Evolutionary conservation across 2,888 invertebrate species (phyloP).

Genomic region (Sthenelais limicola): DNA sequence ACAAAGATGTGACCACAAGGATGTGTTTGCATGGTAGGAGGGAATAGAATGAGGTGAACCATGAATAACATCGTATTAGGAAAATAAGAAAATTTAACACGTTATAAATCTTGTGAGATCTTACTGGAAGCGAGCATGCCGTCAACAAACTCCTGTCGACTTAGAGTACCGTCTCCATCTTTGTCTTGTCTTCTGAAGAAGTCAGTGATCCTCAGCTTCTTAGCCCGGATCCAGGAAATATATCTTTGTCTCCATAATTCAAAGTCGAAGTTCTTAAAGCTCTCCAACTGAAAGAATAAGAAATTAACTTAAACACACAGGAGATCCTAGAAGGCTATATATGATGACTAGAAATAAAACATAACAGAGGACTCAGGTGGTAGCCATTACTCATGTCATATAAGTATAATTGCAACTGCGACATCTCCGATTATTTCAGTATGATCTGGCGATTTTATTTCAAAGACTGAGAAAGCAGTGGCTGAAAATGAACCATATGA

Average conservation of each 20-base stretch:
- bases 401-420: too few relatives aligned
- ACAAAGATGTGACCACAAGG: too few relatives aligned
- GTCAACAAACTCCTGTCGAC: constrained; percentile 69
- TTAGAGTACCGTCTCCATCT: constrained; percentile 68
- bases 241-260: constrained; percentile 70
- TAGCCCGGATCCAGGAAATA: constrained; percentile 70
- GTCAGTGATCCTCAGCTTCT: constrained; percentile 71
- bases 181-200: constrained; percentile 71
- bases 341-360: not conserved
- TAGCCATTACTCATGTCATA: too few relatives aligned
- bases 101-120: constrained; percentile 44
- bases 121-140: constrained; percentile 70
- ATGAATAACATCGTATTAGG: too few relatives aligned
- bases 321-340: not conserved
- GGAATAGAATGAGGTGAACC: too few relatives aligned
- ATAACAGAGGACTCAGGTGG: too few relatives aligned
- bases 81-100: too few relatives aligned
- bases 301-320: not conserved
- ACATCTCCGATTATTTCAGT: too few relatives aligned
- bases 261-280: constrained; percentile 72
- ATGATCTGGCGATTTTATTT: too few relatives aligned
- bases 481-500: too few relatives aligned
- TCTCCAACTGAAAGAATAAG: constrained; percentile 64
- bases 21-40: too few relatives aligned
- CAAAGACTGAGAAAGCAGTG: too few relatives aligned